Conservation (phyloP, 1,140 invertebrate species). For the Coptotermes formosanus region DNA sequence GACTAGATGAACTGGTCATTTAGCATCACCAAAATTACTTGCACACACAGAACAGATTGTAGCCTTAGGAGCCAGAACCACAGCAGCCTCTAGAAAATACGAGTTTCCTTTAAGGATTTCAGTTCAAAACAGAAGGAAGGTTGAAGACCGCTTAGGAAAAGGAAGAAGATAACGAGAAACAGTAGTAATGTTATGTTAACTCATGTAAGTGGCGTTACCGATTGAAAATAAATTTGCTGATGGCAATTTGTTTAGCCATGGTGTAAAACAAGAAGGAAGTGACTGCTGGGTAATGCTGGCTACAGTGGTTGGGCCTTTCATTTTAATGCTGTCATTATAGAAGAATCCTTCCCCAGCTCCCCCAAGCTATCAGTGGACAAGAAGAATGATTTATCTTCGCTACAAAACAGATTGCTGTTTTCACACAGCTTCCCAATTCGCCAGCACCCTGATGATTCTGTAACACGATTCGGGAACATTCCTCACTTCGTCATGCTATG, state of each 20-base stretch:
- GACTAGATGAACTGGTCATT: too few species aligned
- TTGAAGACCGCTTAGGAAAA: too few species aligned
- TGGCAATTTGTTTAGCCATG: neutral
- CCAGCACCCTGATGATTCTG: neutral
- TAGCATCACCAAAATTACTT: too few species aligned
- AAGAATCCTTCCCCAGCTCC: neutral
- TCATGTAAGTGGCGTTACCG: neutral
- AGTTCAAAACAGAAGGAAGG: too few species aligned
- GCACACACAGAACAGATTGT: too few species aligned
- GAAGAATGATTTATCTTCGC: neutral
- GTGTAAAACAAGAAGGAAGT: neutral
- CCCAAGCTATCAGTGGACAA: neutral
- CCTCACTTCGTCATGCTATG: neutral
- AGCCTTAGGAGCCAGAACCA: too few species aligned
- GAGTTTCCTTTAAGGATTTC: too few species aligned
- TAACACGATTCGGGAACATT: neutral
- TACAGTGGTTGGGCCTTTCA: neutral
- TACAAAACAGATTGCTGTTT: neutral
- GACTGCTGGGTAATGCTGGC: neutral
- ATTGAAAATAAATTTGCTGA: neutral
- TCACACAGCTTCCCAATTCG: neutral
- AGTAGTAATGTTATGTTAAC: too few species aligned
- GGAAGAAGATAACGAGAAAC: too few species aligned
- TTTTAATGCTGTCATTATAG: slow-evolving; percentile 7
- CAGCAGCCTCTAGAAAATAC: too few species aligned